Evolutionary conservation across 2,888 invertebrate species (phyloP).

Genomic region (Busseola fusca): DNA sequence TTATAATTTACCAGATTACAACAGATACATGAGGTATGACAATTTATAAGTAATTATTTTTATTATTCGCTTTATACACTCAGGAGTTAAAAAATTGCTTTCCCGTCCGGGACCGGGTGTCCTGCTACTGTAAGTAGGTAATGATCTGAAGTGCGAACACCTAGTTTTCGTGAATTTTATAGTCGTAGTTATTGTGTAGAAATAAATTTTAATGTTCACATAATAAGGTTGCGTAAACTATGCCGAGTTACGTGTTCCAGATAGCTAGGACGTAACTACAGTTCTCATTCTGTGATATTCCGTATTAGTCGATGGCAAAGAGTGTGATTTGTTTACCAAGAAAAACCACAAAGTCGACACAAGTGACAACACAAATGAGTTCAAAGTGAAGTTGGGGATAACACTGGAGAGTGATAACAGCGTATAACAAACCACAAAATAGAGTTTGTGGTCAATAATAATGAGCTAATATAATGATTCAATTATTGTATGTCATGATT

Average conservation of each 20-base stretch:
- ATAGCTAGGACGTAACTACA: neutral
- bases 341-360: slow-evolving; percentile 25
- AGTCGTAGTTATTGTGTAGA: slow-evolving; percentile 17
- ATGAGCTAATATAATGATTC: slow-evolving; percentile 20
- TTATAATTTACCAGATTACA: no score
- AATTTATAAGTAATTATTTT: no score
- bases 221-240: slow-evolving; percentile 59
- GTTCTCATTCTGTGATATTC: slow-evolving; percentile 20
- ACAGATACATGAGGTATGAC: neutral
- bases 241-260: slow-evolving; percentile 35
- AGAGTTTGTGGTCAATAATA: slow-evolving; percentile 34
- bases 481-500: slow-evolving; percentile 24
- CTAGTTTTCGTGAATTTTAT: slow-evolving; percentile 38
- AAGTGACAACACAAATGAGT: slow-evolving; percentile 7
- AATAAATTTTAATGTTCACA: slow-evolving; percentile 29
- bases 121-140: slow-evolving; percentile 1
- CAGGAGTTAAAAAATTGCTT: neutral
- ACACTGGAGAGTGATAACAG: slow-evolving; percentile 13
- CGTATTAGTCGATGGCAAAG: slow-evolving; percentile 1
- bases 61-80: no score
- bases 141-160: slow-evolving; percentile 25
- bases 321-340: slow-evolving; percentile 12
- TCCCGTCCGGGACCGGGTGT: neutral
- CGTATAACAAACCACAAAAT: slow-evolving; percentile 24
- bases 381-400: slow-evolving; percentile 30